Percentiles rank a stretch among this genome's conserved stretches.
phyloP scores from a whole-genome alignment of 2,113 vertebrate genomes.

The Halcyon senegalensis region DNA sequence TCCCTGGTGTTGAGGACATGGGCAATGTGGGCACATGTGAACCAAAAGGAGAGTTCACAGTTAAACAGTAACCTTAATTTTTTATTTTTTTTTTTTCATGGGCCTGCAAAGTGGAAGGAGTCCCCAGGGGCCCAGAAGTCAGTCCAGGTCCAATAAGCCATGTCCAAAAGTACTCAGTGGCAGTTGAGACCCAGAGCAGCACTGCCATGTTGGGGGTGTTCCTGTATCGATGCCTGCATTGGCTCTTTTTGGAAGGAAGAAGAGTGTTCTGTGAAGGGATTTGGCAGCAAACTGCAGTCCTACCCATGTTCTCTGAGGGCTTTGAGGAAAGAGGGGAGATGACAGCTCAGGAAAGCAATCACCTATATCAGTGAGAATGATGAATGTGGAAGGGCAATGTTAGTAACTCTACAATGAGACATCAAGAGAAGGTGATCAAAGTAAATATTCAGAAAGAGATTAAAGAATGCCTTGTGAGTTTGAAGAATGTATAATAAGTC shows the following conservation, averaged over 20 bases:
- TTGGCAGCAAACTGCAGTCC: neutral
- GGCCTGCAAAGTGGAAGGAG: neutral
- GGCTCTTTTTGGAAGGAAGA: neutral
- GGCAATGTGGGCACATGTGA: neutral
- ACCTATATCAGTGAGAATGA: neutral
- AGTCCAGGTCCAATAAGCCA: neutral
- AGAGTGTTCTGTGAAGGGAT: neutral
- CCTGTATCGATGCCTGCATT: accelerated
- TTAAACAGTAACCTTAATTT: neutral
- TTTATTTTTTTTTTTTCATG: neutral
- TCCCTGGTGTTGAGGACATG: neutral
- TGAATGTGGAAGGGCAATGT: neutral
- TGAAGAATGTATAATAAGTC: neutral
- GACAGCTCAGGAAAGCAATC: neutral
- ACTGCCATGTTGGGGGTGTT: neutral
- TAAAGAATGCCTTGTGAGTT: neutral
- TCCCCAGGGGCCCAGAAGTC: neutral
- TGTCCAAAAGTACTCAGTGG: accelerated
- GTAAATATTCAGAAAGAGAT: neutral
- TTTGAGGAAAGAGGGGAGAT: conserved; percentile 6
- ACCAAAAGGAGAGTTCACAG: neutral
- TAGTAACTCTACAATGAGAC: neutral
- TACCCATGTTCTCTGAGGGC: neutral
- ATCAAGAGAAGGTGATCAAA: conserved; percentile 17
- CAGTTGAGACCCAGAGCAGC: neutral